Base-by-base conservation (phyloP, 2,113 vertebrate species). In the Silurus asotus region DNA sequence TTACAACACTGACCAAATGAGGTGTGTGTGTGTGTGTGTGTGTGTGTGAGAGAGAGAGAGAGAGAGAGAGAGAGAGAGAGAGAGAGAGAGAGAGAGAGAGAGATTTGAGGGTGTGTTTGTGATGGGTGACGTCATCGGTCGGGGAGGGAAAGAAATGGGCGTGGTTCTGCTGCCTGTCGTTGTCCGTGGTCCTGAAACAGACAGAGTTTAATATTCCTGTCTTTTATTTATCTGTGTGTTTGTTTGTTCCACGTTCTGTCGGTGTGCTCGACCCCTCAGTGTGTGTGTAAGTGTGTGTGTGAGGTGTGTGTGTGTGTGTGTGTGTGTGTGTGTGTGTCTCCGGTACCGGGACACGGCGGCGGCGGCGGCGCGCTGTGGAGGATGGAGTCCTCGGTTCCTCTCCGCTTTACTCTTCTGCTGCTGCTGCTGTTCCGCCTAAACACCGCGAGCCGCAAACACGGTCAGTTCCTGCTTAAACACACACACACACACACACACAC, bases 381-480 rank as follows among this genome's bases (percentile, higher is more conserved):
- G 76, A 88, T 88, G 87, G 84, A 67, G 81, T 55, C 19, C 48
- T 17, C 17, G 80, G 37, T 5, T 64, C 58, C 9, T 49, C 74
- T 76, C 74, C 74, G 74, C 19, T 51, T 78, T 5, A 8, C 55
- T 58, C 75, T 85, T 79, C 87, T 95, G 90, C 48, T 93, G 88
- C 80, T 92, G 58, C 74, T 94, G 92, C 91, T 90, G 90, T 87
- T 87, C 89, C 84, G 89, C 87, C 83, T 89, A 86, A 89, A 88
- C 62, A 11, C 84, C 78, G 91, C 91, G 51, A 91, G 93, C 91
- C 89, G 91, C 62, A 95, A 88, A 94, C 94, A 93, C 81, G 95
- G 95, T 96, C 90, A 94, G 94, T 91, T 86, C 25, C 51, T 53
- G 5, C 51, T 77, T 23, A 14, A 0, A 13, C 14, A 9, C 6